Conservation (phyloP, 2,888 invertebrate genomes). For the Mactromeris polynyma region DNA sequence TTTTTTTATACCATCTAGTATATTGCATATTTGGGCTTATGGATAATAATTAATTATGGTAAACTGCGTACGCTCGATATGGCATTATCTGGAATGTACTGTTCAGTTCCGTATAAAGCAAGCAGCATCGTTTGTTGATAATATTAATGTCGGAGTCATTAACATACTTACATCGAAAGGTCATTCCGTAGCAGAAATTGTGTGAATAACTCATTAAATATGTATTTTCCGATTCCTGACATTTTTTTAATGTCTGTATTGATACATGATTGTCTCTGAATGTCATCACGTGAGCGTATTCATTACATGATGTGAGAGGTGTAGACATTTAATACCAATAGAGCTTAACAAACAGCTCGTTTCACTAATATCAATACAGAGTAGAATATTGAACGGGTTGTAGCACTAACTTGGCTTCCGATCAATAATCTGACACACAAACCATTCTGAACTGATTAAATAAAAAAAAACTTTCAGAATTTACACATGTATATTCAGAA, state of each 20-base stretch:
- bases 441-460: not conserved
- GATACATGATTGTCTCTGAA: not conserved
- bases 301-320: not conserved
- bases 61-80: no score
- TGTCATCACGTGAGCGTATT: not conserved
- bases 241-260: not conserved
- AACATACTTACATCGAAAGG: not conserved
- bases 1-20: no score
- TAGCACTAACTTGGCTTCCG: not conserved
- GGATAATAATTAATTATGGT: no score
- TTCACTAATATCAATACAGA: not conserved
- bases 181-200: not conserved
- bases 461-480: no score
- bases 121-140: no score
- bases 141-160: no score
- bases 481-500: no score
- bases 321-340: not conserved
- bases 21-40: no score
- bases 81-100: no score
- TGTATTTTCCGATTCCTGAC: not conserved
- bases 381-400: not conserved
- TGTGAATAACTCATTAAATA: not conserved
- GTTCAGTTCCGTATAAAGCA: no score
- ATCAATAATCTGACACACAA: not conserved
- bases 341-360: not conserved